A percentile compares a stretch with the other conserved stretches of the same genome.
Conservation (phyloP, 92 coral and sea anemone genomes). For the Actinernus sp. region DNA sequence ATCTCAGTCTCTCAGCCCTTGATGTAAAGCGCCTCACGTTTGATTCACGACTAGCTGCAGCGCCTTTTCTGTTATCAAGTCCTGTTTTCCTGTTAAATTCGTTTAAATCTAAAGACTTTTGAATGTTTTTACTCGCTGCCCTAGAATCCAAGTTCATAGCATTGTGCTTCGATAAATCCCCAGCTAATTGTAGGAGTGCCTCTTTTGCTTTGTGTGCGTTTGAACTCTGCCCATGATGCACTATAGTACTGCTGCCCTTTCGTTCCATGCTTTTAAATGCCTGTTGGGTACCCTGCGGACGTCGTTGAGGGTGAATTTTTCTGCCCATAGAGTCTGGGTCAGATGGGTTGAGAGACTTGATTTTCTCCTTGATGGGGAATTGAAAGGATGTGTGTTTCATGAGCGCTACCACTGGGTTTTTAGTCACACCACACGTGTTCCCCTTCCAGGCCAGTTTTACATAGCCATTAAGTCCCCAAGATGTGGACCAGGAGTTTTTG, state of each 20-base stretch:
- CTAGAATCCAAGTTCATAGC: too few species aligned
- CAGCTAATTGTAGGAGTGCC: too few species aligned
- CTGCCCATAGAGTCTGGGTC: constrained; percentile 70
- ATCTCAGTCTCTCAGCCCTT: not conserved
- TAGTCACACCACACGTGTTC: constrained; percentile 94
- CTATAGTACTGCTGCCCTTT: not conserved
- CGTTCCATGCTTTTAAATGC: too few species aligned
- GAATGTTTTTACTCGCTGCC: too few species aligned
- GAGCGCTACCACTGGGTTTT: constrained; percentile 92
- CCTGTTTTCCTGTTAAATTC: too few species aligned
- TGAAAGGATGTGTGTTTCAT: constrained; percentile 83
- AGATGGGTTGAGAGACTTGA: constrained; percentile 45
- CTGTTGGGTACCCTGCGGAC: too few species aligned
- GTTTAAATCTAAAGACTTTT: too few species aligned
- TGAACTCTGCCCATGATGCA: not conserved
- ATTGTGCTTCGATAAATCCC: too few species aligned
- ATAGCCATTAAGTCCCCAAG: constrained; percentile 97
- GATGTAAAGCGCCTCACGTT: not conserved
- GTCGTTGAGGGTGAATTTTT: constrained; percentile 53
- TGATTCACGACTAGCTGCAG: not conserved
- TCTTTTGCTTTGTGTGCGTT: not conserved
- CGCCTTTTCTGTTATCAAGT: too few species aligned
- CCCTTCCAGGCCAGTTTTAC: constrained; percentile 91
- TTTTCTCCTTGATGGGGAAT: constrained; percentile 82
- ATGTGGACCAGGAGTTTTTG: constrained; percentile 92